Conservation (phyloP, 30 jellyfish, hydroid and myxozoan species). For the Cassiopea andromeda region DNA sequence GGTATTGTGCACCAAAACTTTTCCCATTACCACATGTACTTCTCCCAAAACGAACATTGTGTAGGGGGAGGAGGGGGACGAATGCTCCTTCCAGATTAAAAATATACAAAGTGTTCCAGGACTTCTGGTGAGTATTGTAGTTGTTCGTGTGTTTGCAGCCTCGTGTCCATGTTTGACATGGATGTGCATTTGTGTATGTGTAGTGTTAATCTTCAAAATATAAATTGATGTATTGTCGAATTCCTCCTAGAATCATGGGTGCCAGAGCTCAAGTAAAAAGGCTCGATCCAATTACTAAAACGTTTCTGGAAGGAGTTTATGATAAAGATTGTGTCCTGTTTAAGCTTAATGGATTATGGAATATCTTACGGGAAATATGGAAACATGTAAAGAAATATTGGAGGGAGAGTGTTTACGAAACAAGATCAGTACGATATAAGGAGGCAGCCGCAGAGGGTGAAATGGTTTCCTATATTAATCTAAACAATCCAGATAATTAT, state of each 20-base stretch:
- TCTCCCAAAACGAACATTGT: too few relatives aligned
- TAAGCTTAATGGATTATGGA: constrained; percentile 66
- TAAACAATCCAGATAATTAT: constrained; percentile 10
- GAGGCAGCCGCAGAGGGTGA: background rate
- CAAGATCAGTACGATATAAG: background rate
- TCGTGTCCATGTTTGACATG: too few relatives aligned
- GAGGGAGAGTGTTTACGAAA: constrained; percentile 23
- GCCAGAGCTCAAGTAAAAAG: background rate
- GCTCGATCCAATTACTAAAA: constrained; percentile 58
- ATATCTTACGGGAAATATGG: constrained; percentile 64
- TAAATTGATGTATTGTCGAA: too few relatives aligned
- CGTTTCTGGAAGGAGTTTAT: constrained; percentile 73
- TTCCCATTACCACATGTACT: too few relatives aligned
- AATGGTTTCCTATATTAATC: constrained; percentile 1
- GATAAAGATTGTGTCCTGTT: constrained; percentile 50
- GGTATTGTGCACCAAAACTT: too few relatives aligned
- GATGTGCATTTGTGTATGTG: too few relatives aligned
- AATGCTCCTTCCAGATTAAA: too few relatives aligned
- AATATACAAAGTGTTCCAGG: too few relatives aligned
- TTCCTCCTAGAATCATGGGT: background rate
- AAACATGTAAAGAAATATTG: constrained; percentile 14
- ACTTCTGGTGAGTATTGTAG: too few relatives aligned
- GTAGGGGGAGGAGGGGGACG: too few relatives aligned
- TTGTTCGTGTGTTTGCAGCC: too few relatives aligned
- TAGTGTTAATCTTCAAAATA: too few relatives aligned